Conservation (phyloP, 2,113 vertebrate species). For the Zosterops japonicus region DNA sequence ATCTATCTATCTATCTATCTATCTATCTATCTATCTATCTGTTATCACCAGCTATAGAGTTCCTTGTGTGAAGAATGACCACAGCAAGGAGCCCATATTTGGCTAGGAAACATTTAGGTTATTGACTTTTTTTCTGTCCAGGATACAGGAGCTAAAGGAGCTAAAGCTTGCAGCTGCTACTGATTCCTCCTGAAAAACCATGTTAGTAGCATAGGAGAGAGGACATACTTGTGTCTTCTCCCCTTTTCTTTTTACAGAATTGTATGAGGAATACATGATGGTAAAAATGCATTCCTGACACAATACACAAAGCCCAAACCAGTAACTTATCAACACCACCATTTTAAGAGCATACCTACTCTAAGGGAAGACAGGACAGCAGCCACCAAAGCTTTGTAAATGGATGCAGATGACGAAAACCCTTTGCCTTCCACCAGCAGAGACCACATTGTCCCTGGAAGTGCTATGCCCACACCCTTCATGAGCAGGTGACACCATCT, state of each 20-base stretch:
- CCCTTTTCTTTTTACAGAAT: background rate
- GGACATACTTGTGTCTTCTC: background rate
- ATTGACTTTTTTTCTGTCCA: background rate
- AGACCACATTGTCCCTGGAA: background rate
- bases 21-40: background rate
- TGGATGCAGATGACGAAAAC: background rate
- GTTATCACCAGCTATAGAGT: background rate
- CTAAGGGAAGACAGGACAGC: background rate
- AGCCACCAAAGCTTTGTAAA: rapidly evolving
- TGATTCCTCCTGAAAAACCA: background rate
- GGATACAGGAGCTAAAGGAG: background rate
- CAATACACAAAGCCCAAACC: background rate
- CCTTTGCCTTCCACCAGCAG: background rate
- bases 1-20: too few species aligned
- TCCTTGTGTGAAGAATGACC: background rate
- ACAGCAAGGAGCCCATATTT: background rate
- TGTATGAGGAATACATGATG: background rate
- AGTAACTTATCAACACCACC: background rate
- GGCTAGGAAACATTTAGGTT: background rate
- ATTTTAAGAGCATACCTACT: background rate
- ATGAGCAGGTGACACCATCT: background rate
- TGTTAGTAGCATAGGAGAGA: background rate
- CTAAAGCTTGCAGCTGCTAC: background rate
- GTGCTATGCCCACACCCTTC: too few species aligned
- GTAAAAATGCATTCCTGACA: background rate